Conservation (phyloP, 2,113 vertebrate genomes). For the Ascaphus truei region DNA sequence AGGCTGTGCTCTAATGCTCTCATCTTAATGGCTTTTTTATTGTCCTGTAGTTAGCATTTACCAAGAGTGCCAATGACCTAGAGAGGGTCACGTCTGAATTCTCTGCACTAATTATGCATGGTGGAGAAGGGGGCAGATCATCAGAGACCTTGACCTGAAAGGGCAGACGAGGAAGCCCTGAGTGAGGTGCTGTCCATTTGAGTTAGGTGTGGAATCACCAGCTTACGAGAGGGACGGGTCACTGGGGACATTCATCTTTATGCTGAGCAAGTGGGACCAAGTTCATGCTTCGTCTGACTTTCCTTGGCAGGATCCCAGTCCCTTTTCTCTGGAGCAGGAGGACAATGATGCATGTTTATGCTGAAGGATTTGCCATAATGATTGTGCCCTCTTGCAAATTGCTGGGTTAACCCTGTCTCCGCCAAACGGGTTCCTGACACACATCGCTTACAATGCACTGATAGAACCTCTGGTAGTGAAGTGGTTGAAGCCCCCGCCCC, state of each 20-base stretch:
- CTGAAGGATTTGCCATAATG: no score
- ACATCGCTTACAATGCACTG: no score
- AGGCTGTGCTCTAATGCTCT: not conserved
- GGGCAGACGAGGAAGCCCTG: not conserved
- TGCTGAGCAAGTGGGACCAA: not conserved
- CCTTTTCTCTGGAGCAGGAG: not conserved
- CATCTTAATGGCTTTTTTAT: constrained; percentile 2
- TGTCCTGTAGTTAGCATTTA: constrained; percentile 8
- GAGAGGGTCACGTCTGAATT: not conserved
- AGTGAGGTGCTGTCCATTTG: not conserved
- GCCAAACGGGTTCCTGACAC: no score
- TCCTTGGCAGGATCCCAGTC: not conserved
- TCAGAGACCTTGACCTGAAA: not conserved
- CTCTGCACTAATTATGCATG: not conserved
- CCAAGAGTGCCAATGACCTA: not conserved
- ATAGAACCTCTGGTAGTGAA: no score
- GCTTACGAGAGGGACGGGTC: not conserved
- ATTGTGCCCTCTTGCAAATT: no score
- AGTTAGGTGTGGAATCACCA: not conserved
- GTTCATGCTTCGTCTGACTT: no score
- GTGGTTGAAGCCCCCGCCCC: no score
- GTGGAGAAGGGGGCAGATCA: not conserved
- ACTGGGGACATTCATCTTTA: not conserved
- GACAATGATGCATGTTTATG: not conserved
- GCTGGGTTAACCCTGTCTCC: no score